Evolutionary conservation across 2,888 invertebrate species (phyloP).

Genomic region (Philonicus albiceps): DNA sequence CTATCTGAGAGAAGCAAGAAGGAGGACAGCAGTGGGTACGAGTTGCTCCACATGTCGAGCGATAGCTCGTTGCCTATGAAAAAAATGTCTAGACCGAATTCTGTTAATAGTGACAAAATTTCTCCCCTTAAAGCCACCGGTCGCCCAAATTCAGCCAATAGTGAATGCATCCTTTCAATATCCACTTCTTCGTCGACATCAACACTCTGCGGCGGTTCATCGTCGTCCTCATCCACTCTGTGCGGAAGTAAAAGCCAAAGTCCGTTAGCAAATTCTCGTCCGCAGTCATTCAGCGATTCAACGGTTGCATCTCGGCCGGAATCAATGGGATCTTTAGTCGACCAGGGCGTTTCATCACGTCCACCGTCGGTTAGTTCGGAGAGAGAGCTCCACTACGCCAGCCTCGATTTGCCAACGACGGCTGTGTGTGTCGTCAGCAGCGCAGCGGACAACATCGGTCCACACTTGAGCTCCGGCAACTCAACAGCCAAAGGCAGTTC

Average conservation of each 20-base stretch:
- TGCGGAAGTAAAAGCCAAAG: constrained; percentile 52
- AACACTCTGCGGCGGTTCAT: constrained; percentile 50
- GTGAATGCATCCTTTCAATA: constrained; percentile 51
- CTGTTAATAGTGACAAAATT: constrained; percentile 59
- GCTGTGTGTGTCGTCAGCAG: constrained; percentile 51
- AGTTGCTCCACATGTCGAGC: constrained; percentile 58
- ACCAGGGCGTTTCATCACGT: constrained; percentile 53
- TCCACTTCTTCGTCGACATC: constrained; percentile 53
- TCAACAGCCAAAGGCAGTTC: constrained; percentile 51
- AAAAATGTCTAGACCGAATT: constrained; percentile 58
- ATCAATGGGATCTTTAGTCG: constrained; percentile 55
- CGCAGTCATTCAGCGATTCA: constrained; percentile 49
- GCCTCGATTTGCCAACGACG: constrained; percentile 67
- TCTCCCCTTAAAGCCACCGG: constrained; percentile 51
- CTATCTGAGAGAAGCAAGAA: constrained; percentile 46
- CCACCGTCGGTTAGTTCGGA: constrained; percentile 60
- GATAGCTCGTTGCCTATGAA: constrained; percentile 55
- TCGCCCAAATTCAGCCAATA: constrained; percentile 55
- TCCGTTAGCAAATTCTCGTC: constrained; percentile 46
- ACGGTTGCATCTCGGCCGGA: constrained; percentile 55
- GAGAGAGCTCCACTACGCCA: constrained; percentile 71
- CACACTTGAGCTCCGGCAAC: background rate
- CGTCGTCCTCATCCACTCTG: constrained; percentile 50
- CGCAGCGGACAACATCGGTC: constrained; percentile 50
- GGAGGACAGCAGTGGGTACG: constrained; percentile 54